Conservation (phyloP, 2,113 vertebrate species). For the Macrotis lagotis region DNA sequence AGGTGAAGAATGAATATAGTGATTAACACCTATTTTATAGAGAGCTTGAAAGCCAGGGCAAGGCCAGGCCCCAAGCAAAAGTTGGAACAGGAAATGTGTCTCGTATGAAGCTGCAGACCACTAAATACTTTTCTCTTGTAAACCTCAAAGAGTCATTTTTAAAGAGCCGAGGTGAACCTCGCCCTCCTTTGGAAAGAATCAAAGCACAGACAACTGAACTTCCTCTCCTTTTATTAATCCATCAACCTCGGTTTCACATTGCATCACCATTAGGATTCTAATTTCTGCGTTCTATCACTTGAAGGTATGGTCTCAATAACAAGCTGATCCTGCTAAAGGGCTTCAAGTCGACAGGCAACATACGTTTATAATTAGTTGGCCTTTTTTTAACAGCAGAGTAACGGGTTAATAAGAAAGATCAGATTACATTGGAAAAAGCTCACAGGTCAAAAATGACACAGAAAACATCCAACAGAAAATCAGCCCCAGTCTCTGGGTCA, state of each 20-base stretch:
- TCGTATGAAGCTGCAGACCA: constrained; percentile 52
- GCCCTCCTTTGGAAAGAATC: constrained; percentile 71
- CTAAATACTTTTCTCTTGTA: constrained; percentile 49
- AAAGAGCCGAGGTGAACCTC: constrained; percentile 48
- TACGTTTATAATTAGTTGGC: constrained; percentile 77
- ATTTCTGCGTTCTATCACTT: constrained; percentile 81
- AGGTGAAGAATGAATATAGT: constrained; percentile 58
- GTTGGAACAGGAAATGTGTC: constrained; percentile 61
- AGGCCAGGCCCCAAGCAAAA: constrained; percentile 62
- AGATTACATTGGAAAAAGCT: constrained; percentile 77
- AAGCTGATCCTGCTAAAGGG: constrained; percentile 76
- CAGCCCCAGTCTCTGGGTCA: constrained; percentile 70
- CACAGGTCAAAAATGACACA: constrained; percentile 78
- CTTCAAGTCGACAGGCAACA: constrained; percentile 72
- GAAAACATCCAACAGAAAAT: constrained; percentile 80
- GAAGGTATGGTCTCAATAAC: constrained; percentile 77
- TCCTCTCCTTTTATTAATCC: constrained; percentile 76
- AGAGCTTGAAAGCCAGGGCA: constrained; percentile 67
- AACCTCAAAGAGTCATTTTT: constrained; percentile 45
- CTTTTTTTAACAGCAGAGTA: constrained; percentile 72
- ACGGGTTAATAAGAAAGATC: constrained; percentile 81
- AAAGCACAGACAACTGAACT: constrained; percentile 57
- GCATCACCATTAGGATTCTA: constrained; percentile 75
- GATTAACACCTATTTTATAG: constrained; percentile 67
- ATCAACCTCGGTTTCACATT: constrained; percentile 77